Percentiles rank a stretch among this genome's conserved stretches.
Evolutionary conservation across 2,797 vertebrate species (phyloP).

Genomic region (Schizopygopsis malacanthus): DNA sequence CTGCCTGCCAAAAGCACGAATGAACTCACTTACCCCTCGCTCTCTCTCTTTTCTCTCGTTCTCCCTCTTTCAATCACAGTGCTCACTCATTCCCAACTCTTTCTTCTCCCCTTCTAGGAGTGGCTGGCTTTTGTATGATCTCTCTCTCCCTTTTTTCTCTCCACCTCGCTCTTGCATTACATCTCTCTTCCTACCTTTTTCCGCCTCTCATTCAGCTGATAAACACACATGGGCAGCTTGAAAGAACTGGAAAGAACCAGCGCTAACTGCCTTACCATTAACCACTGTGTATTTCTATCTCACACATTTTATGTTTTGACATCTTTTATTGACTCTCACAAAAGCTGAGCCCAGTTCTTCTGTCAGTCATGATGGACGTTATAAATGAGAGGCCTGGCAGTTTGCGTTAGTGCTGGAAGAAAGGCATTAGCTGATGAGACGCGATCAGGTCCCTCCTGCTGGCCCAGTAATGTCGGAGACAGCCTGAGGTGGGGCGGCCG

Average conservation of each 20-base stretch:
- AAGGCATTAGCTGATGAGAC: slow-evolving; percentile 46
- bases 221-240: slow-evolving; percentile 61
- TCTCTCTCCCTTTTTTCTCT: slow-evolving; percentile 27
- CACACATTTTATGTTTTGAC: slow-evolving; percentile 7
- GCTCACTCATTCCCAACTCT: slow-evolving; percentile 26
- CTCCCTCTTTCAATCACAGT: slow-evolving; percentile 55
- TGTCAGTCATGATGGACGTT: slow-evolving; percentile 22
- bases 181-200: slow-evolving; percentile 49
- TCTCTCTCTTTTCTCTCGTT: slow-evolving; percentile 36
- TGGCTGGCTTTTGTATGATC: slow-evolving; percentile 52
- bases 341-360: slow-evolving; percentile 9
- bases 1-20: slow-evolving; percentile 73
- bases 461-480: slow-evolving; percentile 38
- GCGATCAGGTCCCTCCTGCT: slow-evolving; percentile 42
- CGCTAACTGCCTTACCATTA: slow-evolving; percentile 22
- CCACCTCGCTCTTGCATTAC: slow-evolving; percentile 4
- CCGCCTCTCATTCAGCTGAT: slow-evolving; percentile 67
- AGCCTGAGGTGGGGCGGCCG: slow-evolving; percentile 25
- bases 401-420: background rate
- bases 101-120: slow-evolving; percentile 45
- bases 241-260: slow-evolving; percentile 33
- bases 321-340: slow-evolving; percentile 11
- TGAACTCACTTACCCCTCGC: slow-evolving; percentile 80
- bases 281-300: background rate
- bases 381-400: slow-evolving; percentile 9